Base-by-base conservation (phyloP, 2,797 vertebrate species). In the Leptoclinus maculatus region DNA sequence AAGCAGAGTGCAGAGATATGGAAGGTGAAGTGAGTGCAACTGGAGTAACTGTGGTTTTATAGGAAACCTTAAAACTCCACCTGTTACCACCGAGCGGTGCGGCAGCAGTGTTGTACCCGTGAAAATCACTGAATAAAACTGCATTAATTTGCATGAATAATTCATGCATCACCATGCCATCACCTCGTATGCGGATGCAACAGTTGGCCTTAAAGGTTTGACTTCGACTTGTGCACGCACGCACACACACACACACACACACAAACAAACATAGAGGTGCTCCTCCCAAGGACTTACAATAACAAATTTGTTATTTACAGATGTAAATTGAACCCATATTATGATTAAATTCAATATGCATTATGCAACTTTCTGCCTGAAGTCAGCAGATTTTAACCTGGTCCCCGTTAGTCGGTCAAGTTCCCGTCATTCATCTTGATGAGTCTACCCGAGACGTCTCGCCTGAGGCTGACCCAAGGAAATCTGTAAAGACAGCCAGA, bases 61-160 rank as follows among this genome's bases (percentile, higher is more conserved):
- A 49, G 47, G 6, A 27, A 67, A 65, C 38, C 65, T 76, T 39
- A 38, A 69, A 69, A 25, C 59, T 78, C 65, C 68, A 78, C 58
- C 73, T 70, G 76, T 74, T 74, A 45, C 23, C 76, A 71, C 64
- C 65, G 17, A 82, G 49, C 49, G 53, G 14, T 32, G 51, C 12
- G 3, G 41, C 8, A 43, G 71, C 74, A 73, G 45, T 27, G 66
- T n/a, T 83, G 84, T 84, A 68, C 77, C 77, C 74, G 87, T 88
- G 83, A 85, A 79, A 82, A 90, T 82, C 69, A 64, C 87, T 77
- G 87, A 70, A 87, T 86, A 82, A 86, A 82, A 79, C 29, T 53
- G 78, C 62, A 72, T 74, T 71, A 80, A 83, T 78, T 64, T 64
- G 54, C 75, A 82, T 74, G 39, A 84, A 83, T 81, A 62, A 79